Percentiles rank a stretch among this genome's conserved stretches.
Conservation (phyloP, 2,888 invertebrate species). For the Lithophane ornitopus region DNA sequence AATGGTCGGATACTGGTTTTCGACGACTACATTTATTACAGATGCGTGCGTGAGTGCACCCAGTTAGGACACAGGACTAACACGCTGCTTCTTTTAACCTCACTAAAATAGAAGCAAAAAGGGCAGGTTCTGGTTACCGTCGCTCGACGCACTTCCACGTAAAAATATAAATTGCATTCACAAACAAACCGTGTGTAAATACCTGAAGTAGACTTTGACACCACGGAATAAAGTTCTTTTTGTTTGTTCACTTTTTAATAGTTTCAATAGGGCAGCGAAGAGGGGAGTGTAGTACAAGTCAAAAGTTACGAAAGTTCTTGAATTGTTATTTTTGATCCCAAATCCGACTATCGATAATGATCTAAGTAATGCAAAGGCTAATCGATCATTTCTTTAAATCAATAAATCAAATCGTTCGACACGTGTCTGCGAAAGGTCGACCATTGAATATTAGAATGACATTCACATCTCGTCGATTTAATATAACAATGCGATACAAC, state of each 20-base stretch:
- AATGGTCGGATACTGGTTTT: background rate
- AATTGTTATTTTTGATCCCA: background rate
- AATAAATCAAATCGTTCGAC: conserved; percentile 34
- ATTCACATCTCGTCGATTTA: conserved; percentile 38
- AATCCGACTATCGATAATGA: background rate
- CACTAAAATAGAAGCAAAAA: conserved; percentile 67
- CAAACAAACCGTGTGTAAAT: conserved; percentile 40
- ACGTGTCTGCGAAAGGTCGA: conserved; percentile 34
- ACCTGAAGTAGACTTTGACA: conserved; percentile 35
- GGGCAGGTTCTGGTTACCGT: conserved; percentile 71
- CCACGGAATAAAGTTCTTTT: conserved; percentile 43
- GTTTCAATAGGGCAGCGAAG: conserved; percentile 63
- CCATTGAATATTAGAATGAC: conserved; percentile 31
- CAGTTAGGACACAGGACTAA: background rate
- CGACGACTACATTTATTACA: background rate
- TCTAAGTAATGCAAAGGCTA: conserved; percentile 10
- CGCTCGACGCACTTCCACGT: conserved; percentile 58
- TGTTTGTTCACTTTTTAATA: conserved; percentile 44
- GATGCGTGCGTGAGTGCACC: background rate
- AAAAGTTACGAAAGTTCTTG: conserved; percentile 22
- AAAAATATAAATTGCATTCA: conserved; percentile 62
- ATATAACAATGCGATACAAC: conserved; percentile 41
- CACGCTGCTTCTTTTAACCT: conserved; percentile 41
- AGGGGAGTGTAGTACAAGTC: conserved; percentile 48
- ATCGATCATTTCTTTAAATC: conserved; percentile 39